phyloP scores from a whole-genome alignment of 2,888 invertebrate genomes.

The Altica lythri region DNA sequence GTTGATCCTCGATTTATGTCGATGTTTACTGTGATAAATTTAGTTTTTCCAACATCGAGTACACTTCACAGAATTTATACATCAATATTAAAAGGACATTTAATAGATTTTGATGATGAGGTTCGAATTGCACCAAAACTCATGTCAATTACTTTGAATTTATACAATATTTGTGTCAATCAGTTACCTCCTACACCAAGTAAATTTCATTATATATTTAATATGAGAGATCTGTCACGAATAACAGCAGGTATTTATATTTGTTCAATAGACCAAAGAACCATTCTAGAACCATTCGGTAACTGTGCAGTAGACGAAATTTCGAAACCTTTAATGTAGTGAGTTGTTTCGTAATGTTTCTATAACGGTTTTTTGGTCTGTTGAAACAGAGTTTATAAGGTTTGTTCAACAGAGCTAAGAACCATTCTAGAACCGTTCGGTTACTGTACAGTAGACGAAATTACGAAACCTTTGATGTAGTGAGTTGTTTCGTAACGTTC shows the following conservation, averaged over 20 bases:
- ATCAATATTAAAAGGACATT: constrained; percentile 81
- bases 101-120: constrained; percentile 69
- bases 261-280: too few relatives aligned
- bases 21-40: constrained; percentile 85
- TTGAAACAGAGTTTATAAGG: too few relatives aligned
- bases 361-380: too few relatives aligned
- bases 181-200: constrained; percentile 89
- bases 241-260: constrained; percentile 63
- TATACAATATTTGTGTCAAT: constrained; percentile 78
- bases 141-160: constrained; percentile 77
- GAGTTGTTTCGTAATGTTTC: too few relatives aligned
- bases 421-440: too few relatives aligned
- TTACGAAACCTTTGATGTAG: too few relatives aligned
- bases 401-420: too few relatives aligned
- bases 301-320: too few relatives aligned
- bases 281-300: too few relatives aligned
- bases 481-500: too few relatives aligned
- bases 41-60: constrained; percentile 78
- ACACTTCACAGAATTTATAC: constrained; percentile 82
- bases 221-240: constrained; percentile 86
- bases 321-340: too few relatives aligned
- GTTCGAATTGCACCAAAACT: constrained; percentile 71
- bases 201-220: constrained; percentile 95
- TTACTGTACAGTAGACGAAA: too few relatives aligned
- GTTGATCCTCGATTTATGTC: constrained; percentile 91